Percentiles rank a stretch among this genome's conserved stretches.
phyloP scores from a whole-genome alignment of 2,888 invertebrate species.

The Macrophya alboannulata region DNA sequence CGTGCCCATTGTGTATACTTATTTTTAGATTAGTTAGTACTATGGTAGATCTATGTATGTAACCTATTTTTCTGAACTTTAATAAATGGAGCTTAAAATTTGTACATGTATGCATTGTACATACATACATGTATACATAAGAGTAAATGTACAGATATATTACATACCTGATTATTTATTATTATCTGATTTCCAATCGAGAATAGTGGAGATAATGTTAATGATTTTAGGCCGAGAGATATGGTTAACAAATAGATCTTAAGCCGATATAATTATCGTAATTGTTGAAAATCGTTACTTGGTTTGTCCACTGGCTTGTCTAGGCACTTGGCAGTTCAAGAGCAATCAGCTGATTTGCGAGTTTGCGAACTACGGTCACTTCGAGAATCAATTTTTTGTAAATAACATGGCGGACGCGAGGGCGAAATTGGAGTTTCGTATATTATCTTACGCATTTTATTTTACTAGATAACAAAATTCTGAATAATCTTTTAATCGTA shows the following conservation, averaged over 20 bases:
- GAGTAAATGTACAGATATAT: neutral
- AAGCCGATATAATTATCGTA: constrained; percentile 40
- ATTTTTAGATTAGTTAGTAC: neutral
- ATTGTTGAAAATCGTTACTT: constrained; percentile 57
- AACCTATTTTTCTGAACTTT: neutral
- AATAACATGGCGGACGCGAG: constrained; percentile 4
- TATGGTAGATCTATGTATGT: neutral
- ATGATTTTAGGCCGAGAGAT: neutral
- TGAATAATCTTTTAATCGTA: neutral
- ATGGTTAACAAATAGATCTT: constrained; percentile 2
- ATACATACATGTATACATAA: neutral
- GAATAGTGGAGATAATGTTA: neutral
- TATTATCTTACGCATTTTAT: neutral
- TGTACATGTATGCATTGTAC: neutral
- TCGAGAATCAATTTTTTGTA: constrained; percentile 44
- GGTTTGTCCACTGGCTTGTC: constrained; percentile 10
- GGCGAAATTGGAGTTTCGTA: neutral
- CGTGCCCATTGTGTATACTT: neutral
- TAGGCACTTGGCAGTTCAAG: constrained; percentile 54
- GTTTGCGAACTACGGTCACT: constrained; percentile 34
- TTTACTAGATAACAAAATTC: neutral
- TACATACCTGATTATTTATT: constrained; percentile 8
- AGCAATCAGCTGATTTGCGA: constrained; percentile 58
- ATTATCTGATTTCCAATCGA: neutral
- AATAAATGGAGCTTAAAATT: constrained; percentile 14